Evolutionary conservation across 2,888 invertebrate species (phyloP).

Genomic region (Corythucha ciliata): DNA sequence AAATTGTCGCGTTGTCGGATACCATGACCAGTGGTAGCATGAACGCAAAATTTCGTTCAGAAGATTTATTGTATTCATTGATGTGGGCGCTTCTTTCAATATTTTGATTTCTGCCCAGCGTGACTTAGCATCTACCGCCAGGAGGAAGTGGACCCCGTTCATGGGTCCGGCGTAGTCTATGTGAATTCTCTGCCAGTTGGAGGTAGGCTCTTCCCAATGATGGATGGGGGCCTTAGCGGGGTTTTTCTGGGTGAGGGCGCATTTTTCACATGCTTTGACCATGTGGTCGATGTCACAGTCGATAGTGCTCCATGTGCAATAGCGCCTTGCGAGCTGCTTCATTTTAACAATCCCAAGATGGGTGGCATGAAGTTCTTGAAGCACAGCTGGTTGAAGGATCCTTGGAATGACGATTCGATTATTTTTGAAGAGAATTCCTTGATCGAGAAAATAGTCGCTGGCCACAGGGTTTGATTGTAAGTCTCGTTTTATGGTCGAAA

Average conservation of each 20-base stretch:
- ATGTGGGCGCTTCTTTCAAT: slow-evolving; percentile 16
- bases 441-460: not conserved
- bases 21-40: slow-evolving; percentile 24
- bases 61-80: slow-evolving; percentile 20
- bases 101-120: slow-evolving; percentile 27
- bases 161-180: slow-evolving; percentile 36
- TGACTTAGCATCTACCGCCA: slow-evolving; percentile 25
- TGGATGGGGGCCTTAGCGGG: slow-evolving; percentile 5
- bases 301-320: slow-evolving; percentile 36
- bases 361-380: slow-evolving; percentile 26
- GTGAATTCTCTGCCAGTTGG: slow-evolving; percentile 31
- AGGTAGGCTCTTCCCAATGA: slow-evolving; percentile 3
- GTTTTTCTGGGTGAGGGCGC: not conserved
- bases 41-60: slow-evolving; percentile 18
- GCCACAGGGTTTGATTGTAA: not conserved
- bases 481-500: slow-evolving; percentile 4
- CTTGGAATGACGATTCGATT: slow-evolving; percentile 29
- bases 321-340: slow-evolving; percentile 35
- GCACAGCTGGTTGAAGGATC: slow-evolving; percentile 19
- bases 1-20: slow-evolving; percentile 30
- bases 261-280: slow-evolving; percentile 30
- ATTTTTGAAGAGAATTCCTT: slow-evolving; percentile 25
- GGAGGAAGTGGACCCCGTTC: slow-evolving; percentile 28
- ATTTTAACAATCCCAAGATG: slow-evolving; percentile 36
- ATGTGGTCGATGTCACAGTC: slow-evolving; percentile 35